phyloP scores from a whole-genome alignment of 2,797 vertebrate species.

The Cossypha dichroa region DNA sequence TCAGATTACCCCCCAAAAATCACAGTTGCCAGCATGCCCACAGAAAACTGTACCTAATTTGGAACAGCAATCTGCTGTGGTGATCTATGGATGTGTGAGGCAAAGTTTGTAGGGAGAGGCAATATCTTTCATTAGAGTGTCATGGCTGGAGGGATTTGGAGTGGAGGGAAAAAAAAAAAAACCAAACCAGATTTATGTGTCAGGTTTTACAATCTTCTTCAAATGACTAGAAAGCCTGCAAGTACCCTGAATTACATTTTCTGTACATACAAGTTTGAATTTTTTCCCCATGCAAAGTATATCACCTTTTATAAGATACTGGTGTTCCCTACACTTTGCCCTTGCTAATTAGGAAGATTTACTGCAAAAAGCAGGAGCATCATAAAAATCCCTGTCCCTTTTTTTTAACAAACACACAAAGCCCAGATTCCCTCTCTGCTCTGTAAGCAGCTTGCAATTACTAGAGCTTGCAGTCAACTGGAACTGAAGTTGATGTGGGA shows the following conservation, averaged over 20 bases:
- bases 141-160: neutral
- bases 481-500: neutral
- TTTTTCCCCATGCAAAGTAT: neutral
- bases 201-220: slow-evolving; percentile 33
- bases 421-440: neutral
- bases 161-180: neutral
- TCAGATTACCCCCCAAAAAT: slow-evolving; percentile 24
- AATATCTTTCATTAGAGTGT: slow-evolving; percentile 18
- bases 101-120: neutral
- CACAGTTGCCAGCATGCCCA: neutral
- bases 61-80: neutral
- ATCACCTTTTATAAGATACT: neutral
- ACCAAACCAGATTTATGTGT: neutral
- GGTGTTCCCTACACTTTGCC: neutral
- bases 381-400: neutral
- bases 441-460: neutral
- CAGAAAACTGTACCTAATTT: slow-evolving; percentile 41
- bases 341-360: neutral
- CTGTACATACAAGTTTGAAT: neutral
- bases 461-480: neutral
- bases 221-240: neutral
- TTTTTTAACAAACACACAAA: neutral
- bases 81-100: neutral
- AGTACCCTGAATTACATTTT: neutral
- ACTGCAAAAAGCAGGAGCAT: neutral